These are phyloP conservation scores for Rhimphoctona megacephalus DNA, from an alignment of 2,888 invertebrate species.

Conservation along the genomic window DNA sequence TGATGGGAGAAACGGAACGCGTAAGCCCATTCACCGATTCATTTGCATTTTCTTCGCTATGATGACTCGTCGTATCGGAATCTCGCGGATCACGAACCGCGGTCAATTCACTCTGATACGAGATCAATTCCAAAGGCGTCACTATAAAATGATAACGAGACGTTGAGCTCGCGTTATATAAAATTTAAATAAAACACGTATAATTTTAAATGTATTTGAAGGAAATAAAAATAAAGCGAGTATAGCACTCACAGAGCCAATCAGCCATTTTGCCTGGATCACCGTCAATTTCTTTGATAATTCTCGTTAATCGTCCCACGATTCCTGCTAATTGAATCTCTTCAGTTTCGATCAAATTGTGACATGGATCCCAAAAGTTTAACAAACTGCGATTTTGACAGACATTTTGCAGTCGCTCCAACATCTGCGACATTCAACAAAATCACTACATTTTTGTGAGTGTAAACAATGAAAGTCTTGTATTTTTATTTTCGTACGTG, in stretches of 20 bases:
- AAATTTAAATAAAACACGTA: not conserved
- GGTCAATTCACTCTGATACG: slow-evolving; percentile 14
- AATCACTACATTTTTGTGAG: not conserved
- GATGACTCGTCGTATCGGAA: not conserved
- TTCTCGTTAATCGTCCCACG: slow-evolving; percentile 60
- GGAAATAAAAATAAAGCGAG: not conserved
- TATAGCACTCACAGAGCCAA: slow-evolving; percentile 78
- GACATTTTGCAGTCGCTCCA: slow-evolving; percentile 83
- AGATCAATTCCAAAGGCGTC: slow-evolving; percentile 32
- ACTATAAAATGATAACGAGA: slow-evolving; percentile 23
- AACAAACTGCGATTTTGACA: slow-evolving; percentile 80
- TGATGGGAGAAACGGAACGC: not conserved
- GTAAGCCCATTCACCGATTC: not conserved
- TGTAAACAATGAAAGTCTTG: not conserved
- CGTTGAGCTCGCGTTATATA: not conserved
- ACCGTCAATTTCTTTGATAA: slow-evolving; percentile 64
- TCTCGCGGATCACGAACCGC: slow-evolving; percentile 23
- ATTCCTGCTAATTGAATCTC: slow-evolving; percentile 49
- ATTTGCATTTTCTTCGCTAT: not conserved
- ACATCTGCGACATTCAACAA: slow-evolving; percentile 79
- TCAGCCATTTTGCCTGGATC: slow-evolving; percentile 77
- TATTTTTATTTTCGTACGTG: slow-evolving; percentile 68
- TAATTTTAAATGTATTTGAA: not conserved
- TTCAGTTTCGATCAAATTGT: slow-evolving; percentile 84
- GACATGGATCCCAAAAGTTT: slow-evolving; percentile 86